Base-by-base conservation (phyloP, 2,888 invertebrate species). In the Pandemis cinnamomeana region DNA sequence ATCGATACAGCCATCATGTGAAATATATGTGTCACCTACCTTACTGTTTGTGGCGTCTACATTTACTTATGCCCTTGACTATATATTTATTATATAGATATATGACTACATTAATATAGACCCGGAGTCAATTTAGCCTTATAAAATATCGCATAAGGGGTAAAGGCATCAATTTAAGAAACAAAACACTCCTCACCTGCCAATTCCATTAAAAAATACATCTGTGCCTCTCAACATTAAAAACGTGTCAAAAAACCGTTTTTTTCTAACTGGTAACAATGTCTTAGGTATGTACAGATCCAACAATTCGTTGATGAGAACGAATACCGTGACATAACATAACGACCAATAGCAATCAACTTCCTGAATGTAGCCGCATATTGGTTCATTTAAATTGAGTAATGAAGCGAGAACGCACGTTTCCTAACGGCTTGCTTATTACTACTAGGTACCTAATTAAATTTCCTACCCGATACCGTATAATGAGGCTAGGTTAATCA, bases 351-450 rank as follows among this genome's bases (percentile, higher is more conserved):
- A 44, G 3, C 44, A 63, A 44, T 63, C 44, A 63, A 44, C 44
- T 63, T 63, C 63, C 63, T 63, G 5, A 41, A 42, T 63, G 15
- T 44, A 13, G 63, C n/a, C 46, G 63, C 63, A 63, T 63, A 63
- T 61, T 63, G 44, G 62, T 66, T 66, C 60, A 44, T 51, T 67
- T 53, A 58, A 69, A 41, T 36, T 15, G 62, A 20, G 48, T 67
- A 62, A 72, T 67, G 61, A 67, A 55, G 53, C 51, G 55, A 58
- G n/a, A 64, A 41, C 46, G 44, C 44, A 46, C 48, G 68, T 74
- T 76, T 70, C 70, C 66, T 62, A 66, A 75, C 63, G 67, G 69
- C 70, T 42, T 69, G 67, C 66, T 69, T 71, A 71, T 71, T 76
- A 64, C 68, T 44, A 13, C 48, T 42, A 53, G 67, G 63, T 67